Conservation (phyloP, 2,888 invertebrate genomes). For the Eupithecia pulchellata region DNA sequence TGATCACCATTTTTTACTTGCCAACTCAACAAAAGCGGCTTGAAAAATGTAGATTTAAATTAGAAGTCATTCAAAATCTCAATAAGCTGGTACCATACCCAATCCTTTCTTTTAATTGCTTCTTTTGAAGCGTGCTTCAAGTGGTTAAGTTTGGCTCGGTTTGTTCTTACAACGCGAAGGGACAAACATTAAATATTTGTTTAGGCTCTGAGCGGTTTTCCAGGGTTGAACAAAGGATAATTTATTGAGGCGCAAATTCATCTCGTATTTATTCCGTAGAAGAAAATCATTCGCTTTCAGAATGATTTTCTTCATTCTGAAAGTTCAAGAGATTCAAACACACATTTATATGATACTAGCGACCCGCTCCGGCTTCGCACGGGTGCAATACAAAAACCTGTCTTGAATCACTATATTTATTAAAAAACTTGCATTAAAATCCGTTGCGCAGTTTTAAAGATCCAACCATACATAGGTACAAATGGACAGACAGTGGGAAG, state of each 20-base stretch:
- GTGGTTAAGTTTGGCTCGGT: conserved; percentile 13
- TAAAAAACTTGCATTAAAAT: no score
- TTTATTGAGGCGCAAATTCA: not conserved
- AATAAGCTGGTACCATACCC: not conserved
- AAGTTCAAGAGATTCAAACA: no score
- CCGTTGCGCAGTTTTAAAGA: no score
- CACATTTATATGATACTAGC: no score
- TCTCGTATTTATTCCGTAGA: not conserved
- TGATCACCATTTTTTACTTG: conserved; percentile 3
- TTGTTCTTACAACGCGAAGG: conserved; percentile 28
- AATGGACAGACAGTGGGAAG: no score
- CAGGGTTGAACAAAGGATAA: conserved; percentile 19
- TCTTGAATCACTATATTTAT: no score
- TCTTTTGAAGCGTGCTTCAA: conserved; percentile 18
- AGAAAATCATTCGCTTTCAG: not conserved
- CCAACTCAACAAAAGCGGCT: conserved; percentile 10
- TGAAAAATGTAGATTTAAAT: conserved; percentile 2
- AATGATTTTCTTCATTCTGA: no score
- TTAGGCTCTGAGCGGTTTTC: conserved; percentile 28
- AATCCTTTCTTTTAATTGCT: conserved; percentile 17
- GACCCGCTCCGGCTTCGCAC: no score
- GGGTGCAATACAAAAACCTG: no score
- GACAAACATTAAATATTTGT: conserved; percentile 45
- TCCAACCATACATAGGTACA: no score
- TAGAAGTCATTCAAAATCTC: conserved; percentile 4